These are phyloP conservation scores for Lota lota DNA, from an alignment of 2,113 vertebrate species.

Conservation along the genomic window DNA sequence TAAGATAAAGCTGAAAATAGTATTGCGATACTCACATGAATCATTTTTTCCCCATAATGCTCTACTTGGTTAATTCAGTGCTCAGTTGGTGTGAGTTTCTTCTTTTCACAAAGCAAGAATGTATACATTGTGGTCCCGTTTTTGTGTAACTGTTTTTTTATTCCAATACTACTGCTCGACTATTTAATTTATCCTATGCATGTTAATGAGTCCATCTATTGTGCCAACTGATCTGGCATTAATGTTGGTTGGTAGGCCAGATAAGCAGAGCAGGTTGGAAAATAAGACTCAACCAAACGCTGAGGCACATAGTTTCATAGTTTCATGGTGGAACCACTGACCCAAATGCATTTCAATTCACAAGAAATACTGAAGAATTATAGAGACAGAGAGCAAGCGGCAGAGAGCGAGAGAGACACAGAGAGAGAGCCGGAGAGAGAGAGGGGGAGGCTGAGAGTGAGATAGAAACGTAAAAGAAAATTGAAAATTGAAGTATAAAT, in stretches of 20 bases:
- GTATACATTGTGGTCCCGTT: too few species aligned
- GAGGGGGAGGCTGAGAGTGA: neutral
- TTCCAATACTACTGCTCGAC: too few species aligned
- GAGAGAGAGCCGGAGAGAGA: neutral
- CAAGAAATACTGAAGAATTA: slow-evolving; percentile 31
- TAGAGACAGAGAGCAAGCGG: slow-evolving; percentile 23
- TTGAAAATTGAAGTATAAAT: neutral
- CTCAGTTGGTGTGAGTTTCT: too few species aligned
- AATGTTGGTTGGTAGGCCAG: neutral
- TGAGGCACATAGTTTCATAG: slow-evolving; percentile 49
- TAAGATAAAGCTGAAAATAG: too few species aligned
- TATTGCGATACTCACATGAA: too few species aligned
- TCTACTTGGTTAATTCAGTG: too few species aligned
- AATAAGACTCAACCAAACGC: slow-evolving; percentile 33
- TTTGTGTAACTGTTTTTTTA: too few species aligned
- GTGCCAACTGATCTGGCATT: too few species aligned
- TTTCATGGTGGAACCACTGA: slow-evolving; percentile 62
- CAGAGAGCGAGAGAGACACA: neutral
- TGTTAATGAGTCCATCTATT: too few species aligned
- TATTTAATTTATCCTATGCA: too few species aligned
- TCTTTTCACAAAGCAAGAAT: too few species aligned
- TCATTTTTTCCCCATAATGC: too few species aligned
- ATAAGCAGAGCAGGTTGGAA: slow-evolving; percentile 44
- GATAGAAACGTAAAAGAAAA: neutral
- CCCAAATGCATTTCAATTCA: slow-evolving; percentile 74